phyloP scores from a whole-genome alignment of 2,797 vertebrate species.

The Chiloscyllium punctatum region DNA sequence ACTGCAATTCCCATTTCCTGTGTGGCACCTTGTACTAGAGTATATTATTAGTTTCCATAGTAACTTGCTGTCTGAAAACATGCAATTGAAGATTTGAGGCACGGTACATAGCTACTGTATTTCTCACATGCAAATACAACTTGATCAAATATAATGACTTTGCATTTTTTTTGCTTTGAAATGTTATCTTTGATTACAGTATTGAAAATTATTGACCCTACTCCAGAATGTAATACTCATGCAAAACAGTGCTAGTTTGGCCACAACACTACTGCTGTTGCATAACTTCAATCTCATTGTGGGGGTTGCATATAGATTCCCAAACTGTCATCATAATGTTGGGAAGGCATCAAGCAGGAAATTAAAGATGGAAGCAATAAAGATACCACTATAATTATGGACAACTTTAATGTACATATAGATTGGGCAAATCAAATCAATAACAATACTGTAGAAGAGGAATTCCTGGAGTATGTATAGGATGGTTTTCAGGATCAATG shows the following conservation, averaged over 20 bases:
- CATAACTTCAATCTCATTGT: no score
- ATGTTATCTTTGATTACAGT: not conserved
- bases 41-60: constrained; percentile 14
- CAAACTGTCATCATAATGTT: no score
- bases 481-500: no score
- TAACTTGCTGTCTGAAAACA: not conserved
- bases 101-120: not conserved
- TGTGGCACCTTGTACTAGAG: not conserved
- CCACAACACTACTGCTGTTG: no score
- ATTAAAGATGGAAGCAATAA: no score
- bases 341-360: no score
- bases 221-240: not conserved
- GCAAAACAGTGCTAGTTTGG: not conserved
- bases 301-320: no score
- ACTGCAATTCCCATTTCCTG: not conserved
- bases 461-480: no score
- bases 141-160: not conserved
- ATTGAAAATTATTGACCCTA: not conserved
- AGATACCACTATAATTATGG: no score
- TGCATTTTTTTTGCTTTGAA: not conserved
- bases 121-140: not conserved
- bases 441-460: no score
- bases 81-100: not conserved
- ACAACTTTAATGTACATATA: no score
- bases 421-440: no score